Evolutionary conservation across 2,888 invertebrate species (phyloP).

Genomic region (Platypus cylindrus): DNA sequence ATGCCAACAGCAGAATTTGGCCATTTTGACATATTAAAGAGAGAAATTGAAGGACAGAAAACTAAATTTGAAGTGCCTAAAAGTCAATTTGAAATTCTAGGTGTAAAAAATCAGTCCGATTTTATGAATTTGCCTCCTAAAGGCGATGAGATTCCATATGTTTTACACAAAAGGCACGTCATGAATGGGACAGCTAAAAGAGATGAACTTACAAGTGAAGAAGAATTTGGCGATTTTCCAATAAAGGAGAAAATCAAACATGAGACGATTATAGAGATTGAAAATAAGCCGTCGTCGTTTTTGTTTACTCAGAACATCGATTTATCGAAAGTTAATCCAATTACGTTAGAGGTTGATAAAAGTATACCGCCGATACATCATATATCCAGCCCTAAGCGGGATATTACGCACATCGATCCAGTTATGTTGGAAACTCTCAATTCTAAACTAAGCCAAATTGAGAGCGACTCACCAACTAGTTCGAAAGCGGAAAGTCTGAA

Average conservation of each 20-base stretch:
- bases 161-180: conserved; percentile 70
- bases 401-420: conserved; percentile 59
- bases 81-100: conserved; percentile 54
- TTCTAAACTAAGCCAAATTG: conserved; percentile 61
- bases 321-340: conserved; percentile 58
- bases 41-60: conserved; percentile 40
- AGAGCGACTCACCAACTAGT: conserved; percentile 63
- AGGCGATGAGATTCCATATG: conserved; percentile 70
- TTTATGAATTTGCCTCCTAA: conserved; percentile 36
- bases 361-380: conserved; percentile 46
- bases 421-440: conserved; percentile 52
- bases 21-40: conserved; percentile 49
- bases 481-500: conserved; percentile 57
- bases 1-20: conserved; percentile 40
- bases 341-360: conserved; percentile 59
- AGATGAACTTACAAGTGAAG: conserved; percentile 22
- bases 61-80: conserved; percentile 60
- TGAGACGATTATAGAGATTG: conserved; percentile 24
- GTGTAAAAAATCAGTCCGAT: conserved; percentile 36
- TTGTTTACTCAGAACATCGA: conserved; percentile 64
- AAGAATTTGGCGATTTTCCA: conserved; percentile 35
- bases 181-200: conserved; percentile 70
- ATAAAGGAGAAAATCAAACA: conserved; percentile 22
- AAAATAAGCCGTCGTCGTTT: conserved; percentile 41
- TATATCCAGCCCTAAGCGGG: conserved; percentile 55